These are phyloP conservation scores for Metalampra italica DNA, from an alignment of 2,888 invertebrate genomes.

Conservation along the genomic window DNA sequence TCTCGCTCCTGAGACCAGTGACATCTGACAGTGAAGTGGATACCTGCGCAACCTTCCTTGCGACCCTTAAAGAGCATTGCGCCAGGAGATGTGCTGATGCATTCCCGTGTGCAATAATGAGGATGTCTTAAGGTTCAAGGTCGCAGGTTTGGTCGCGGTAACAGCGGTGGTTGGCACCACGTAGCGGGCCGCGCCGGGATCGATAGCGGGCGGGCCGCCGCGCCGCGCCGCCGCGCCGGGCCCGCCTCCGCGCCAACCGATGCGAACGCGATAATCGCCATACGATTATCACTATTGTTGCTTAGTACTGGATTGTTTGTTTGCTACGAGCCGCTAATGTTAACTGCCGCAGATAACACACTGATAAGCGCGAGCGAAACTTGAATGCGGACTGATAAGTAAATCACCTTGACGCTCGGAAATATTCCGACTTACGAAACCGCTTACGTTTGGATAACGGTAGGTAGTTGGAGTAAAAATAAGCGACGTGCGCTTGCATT, in stretches of 20 bases:
- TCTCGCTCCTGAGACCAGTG: too few relatives aligned
- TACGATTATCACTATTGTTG: constrained; percentile 48
- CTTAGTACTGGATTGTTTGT: constrained; percentile 32
- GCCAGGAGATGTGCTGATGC: constrained; percentile 18
- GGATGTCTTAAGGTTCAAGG: constrained; percentile 67
- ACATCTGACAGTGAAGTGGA: too few relatives aligned
- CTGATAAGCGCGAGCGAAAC: constrained; percentile 29
- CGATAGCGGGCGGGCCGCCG: constrained; percentile 66
- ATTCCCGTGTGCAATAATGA: constrained; percentile 41
- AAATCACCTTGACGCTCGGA: constrained; percentile 15
- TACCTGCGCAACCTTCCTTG: too few relatives aligned
- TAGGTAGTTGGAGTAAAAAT: constrained; percentile 2
- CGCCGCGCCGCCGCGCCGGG: constrained; percentile 60
- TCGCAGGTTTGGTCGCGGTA: constrained; percentile 51
- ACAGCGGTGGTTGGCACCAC: constrained; percentile 55
- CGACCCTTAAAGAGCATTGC: neutral
- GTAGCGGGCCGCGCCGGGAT: constrained; percentile 51
- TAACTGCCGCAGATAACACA: constrained; percentile 37
- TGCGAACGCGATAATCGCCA: constrained; percentile 9
- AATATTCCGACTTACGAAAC: constrained; percentile 15
- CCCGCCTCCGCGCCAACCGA: constrained; percentile 36
- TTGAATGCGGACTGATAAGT: constrained; percentile 27
- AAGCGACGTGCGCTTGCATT: neutral
- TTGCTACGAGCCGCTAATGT: constrained; percentile 28
- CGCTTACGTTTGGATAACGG: constrained; percentile 6